Percentiles rank a stretch among this genome's conserved stretches.
Conservation (phyloP, 1,140 invertebrate species). For the Bombus ignitus region DNA sequence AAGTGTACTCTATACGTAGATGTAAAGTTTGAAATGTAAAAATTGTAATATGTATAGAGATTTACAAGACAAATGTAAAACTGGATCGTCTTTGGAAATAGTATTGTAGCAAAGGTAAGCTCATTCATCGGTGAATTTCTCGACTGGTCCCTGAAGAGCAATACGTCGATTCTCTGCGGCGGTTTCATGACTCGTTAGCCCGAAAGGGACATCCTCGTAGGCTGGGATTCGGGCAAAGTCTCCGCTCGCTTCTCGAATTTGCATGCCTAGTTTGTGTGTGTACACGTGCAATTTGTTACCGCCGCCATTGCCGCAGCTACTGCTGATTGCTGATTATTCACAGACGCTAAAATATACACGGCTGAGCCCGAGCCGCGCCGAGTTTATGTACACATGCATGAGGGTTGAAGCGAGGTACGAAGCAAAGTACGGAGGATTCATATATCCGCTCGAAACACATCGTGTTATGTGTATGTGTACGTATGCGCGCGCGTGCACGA, state of each 20-base stretch:
- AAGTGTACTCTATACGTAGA: too few relatives aligned
- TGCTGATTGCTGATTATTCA: constrained; percentile 75
- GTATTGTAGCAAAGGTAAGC: too few relatives aligned
- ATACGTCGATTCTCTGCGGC: constrained; percentile 65
- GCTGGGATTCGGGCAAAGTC: constrained; percentile 64
- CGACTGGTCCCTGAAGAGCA: constrained; percentile 50
- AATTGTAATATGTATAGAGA: too few relatives aligned
- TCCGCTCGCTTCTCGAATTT: constrained; percentile 67
- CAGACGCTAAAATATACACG: constrained; percentile 74
- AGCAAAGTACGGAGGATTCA: constrained; percentile 59
- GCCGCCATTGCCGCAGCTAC: constrained; percentile 70
- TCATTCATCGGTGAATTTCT: constrained; percentile 15
- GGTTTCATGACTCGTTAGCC: constrained; percentile 71
- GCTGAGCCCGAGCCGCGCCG: constrained; percentile 55
- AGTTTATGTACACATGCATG: constrained; percentile 68
- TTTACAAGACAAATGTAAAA: neutral
- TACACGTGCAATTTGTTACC: constrained; percentile 73
- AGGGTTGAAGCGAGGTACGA: constrained; percentile 33
- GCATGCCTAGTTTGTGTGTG: constrained; percentile 69
- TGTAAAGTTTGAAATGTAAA: too few relatives aligned
- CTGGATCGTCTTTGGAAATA: neutral
- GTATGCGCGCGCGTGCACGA: too few relatives aligned
- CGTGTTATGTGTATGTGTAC: too few relatives aligned
- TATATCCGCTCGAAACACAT: constrained; percentile 34
- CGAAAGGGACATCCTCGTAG: constrained; percentile 63